Base-by-base conservation (phyloP, 1,140 invertebrate species). In the Apis cerana region DNA sequence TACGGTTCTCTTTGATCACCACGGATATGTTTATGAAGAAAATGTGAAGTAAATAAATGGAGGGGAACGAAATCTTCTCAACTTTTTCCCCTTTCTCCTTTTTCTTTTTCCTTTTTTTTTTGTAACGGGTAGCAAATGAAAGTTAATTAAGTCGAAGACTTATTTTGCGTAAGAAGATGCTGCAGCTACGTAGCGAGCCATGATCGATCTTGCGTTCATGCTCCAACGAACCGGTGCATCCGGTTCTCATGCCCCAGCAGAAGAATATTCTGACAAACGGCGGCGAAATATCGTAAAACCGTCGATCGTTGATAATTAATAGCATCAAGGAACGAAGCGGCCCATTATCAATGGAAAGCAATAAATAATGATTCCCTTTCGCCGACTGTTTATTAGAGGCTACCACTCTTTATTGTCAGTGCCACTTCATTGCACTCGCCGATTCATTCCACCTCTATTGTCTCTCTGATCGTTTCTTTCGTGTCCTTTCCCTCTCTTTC, bases 261-360 rank as follows among this genome's bases (percentile, higher is more conserved):
- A 87, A 77, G 86, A 76, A 83, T 82, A 86, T 86, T 83, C 68
- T 78, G 78, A 79, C 85, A 65, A 80, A 84, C 75, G 76, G 69
- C 72, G 64, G 75, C 72, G 78, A 84, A 88, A 88, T 88, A 88
- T 87, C 87, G 87, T 85, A 87, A 88, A 88, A 88, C 71, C 85
- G 79, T 82, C 85, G 82, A 84, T 84, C 77, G 67, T 19, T 59
- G 79, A 87, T 88, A 88, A 88, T 87, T 87, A 88, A 88, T 88
- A 88, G 83, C 85, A 65, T 11, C 54, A 74, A 72, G 27, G 59
- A 81, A 64, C 75, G 61, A 68, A 48, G 56, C 48, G 64, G 23
- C 52, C 75, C 75, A 88, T 88, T 87, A 87, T 88, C 87, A 83
- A 88, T 88, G 65, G 82, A 65, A 82, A 79, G 70, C 69, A 76